phyloP scores from a whole-genome alignment of 2,888 invertebrate genomes.

The Phalera bucephala region DNA sequence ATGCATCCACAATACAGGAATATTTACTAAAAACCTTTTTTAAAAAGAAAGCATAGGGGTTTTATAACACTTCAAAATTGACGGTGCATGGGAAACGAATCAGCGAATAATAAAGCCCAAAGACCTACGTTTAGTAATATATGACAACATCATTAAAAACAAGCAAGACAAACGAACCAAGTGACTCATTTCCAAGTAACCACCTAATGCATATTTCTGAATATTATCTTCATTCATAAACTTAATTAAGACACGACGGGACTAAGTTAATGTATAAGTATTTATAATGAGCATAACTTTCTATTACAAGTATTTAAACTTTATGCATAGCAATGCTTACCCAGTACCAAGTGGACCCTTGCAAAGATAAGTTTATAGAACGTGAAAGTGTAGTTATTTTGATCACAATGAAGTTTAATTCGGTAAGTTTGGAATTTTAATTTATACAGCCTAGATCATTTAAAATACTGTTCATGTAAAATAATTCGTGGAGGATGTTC shows the following conservation, averaged over 20 bases:
- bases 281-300: slow-evolving; percentile 9
- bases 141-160: no score
- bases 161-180: background rate
- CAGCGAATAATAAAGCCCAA: no score
- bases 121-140: no score
- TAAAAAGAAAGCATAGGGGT: no score
- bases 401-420: slow-evolving; percentile 14
- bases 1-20: no score
- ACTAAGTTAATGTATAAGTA: slow-evolving; percentile 6
- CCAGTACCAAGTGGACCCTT: slow-evolving; percentile 14
- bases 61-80: no score
- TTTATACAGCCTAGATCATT: background rate
- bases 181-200: background rate
- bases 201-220: background rate
- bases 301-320: slow-evolving; percentile 16
- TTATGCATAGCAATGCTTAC: slow-evolving; percentile 12
- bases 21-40: no score
- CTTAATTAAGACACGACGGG: slow-evolving; percentile 10
- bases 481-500: no score
- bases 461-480: no score
- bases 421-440: slow-evolving; percentile 13
- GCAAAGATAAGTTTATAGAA: slow-evolving; percentile 4
- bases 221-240: slow-evolving; percentile 1
- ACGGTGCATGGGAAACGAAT: background rate
- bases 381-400: slow-evolving; percentile 1